phyloP scores from a whole-genome alignment of 2,797 vertebrate species.

The Schizothorax lantsangensis region DNA sequence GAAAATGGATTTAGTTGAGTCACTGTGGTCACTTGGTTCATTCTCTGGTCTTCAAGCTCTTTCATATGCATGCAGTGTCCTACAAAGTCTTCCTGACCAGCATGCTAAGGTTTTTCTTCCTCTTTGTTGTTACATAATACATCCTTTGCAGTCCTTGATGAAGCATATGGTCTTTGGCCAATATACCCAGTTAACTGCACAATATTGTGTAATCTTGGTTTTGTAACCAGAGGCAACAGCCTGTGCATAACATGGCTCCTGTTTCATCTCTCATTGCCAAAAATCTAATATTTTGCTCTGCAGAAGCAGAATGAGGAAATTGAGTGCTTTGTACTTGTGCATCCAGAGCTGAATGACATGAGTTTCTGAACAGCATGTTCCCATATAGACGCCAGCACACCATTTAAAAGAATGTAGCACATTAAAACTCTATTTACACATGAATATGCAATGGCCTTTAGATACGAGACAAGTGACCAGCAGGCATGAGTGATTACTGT shows the following conservation, averaged over 20 bases:
- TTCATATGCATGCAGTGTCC: background rate
- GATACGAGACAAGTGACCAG: background rate
- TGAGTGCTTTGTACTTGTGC: background rate
- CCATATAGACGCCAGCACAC: background rate
- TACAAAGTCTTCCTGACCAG: background rate
- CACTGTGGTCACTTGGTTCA: background rate
- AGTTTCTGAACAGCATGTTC: background rate
- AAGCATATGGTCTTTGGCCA: background rate
- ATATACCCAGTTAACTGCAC: background rate
- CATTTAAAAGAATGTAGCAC: background rate
- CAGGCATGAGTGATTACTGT: background rate
- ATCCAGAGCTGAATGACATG: background rate
- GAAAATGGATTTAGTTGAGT: background rate
- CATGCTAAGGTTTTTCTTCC: background rate
- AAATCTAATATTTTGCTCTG: background rate
- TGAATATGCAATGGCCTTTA: background rate
- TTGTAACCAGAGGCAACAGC: slow-evolving; percentile 10
- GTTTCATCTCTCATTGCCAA: background rate
- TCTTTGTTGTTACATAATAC: background rate
- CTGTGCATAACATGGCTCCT: background rate
- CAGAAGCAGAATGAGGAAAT: slow-evolving; percentile 17
- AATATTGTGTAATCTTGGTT: slow-evolving; percentile 39
- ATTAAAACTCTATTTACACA: background rate
- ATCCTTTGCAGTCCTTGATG: background rate
- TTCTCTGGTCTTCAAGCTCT: background rate